Conservation (phyloP, 2,888 invertebrate genomes). For the Gnatocerus cornutus region DNA sequence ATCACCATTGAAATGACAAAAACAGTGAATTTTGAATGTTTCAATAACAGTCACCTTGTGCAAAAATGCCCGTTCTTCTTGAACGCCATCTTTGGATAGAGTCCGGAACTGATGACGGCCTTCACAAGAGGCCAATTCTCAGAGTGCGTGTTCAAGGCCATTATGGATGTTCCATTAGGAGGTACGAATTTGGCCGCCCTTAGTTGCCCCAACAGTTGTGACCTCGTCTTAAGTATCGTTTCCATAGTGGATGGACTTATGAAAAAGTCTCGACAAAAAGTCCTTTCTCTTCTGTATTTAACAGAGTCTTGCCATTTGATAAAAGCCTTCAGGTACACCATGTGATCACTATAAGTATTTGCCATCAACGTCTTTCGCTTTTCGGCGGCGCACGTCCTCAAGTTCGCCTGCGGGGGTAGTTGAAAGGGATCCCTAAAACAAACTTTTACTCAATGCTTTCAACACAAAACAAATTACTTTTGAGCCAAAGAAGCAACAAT, state of each 20-base stretch:
- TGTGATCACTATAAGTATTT: slow-evolving; percentile 90
- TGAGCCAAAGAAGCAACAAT: slow-evolving; percentile 90
- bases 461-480: slow-evolving; percentile 70
- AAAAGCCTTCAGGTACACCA: slow-evolving; percentile 87
- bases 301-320: slow-evolving; percentile 71
- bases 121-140: slow-evolving; percentile 94
- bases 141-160: slow-evolving; percentile 87
- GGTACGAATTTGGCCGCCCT: slow-evolving; percentile 83
- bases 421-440: slow-evolving; percentile 81
- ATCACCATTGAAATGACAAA: no score
- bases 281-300: slow-evolving; percentile 5
- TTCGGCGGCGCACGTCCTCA: slow-evolving; percentile 77
- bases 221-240: slow-evolving; percentile 88
- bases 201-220: slow-evolving; percentile 88
- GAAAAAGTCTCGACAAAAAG: slow-evolving; percentile 80
- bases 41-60: slow-evolving; percentile 65
- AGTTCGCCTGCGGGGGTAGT: slow-evolving; percentile 80
- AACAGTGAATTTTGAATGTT: no score
- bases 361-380: slow-evolving; percentile 82
- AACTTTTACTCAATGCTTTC: no score
- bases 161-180: slow-evolving; percentile 78
- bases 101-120: slow-evolving; percentile 89
- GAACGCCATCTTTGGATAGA: slow-evolving; percentile 90
- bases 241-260: slow-evolving; percentile 90
- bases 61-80: slow-evolving; percentile 65